Conservation (phyloP, 2,113 vertebrate genomes). For the Eulacestoma nigropectus region DNA sequence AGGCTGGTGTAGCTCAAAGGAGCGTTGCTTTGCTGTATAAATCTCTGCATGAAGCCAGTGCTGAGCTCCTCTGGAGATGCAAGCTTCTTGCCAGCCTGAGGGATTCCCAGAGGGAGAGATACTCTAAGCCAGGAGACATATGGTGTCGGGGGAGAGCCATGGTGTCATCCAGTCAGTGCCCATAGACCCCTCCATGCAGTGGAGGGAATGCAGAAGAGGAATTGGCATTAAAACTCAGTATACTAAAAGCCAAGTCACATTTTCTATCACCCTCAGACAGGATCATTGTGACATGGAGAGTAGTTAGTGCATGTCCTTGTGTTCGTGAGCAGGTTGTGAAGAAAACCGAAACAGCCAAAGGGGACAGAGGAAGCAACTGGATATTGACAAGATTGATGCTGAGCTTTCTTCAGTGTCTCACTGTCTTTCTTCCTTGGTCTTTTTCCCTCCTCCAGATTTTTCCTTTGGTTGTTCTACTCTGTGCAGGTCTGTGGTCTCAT, state of each 20-base stretch:
- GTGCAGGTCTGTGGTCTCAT: neutral
- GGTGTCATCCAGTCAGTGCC: neutral
- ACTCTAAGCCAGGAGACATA: neutral
- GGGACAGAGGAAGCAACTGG: neutral
- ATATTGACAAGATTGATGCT: neutral
- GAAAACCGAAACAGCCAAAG: neutral
- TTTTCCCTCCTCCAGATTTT: neutral
- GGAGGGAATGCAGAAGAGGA: neutral
- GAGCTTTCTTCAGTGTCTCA: neutral
- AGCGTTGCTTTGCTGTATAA: neutral
- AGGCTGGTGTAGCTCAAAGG: neutral
- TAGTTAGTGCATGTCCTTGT: neutral
- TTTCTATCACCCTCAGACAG: neutral
- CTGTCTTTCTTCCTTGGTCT: neutral
- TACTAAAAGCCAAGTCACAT: neutral
- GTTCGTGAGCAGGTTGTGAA: neutral
- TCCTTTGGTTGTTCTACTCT: neutral
- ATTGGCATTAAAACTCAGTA: neutral
- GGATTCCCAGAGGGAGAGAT: neutral
- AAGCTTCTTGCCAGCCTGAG: neutral
- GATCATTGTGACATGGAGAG: neutral
- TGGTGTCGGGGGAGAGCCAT: rapidly evolving
- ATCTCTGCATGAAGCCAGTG: neutral
- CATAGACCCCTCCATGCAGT: neutral
- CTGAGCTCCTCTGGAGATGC: neutral